Percentiles rank a stretch among this genome's conserved stretches.
Evolutionary conservation across 2,797 vertebrate species (phyloP).

Genomic region (Myioborus melanocephalus): DNA sequence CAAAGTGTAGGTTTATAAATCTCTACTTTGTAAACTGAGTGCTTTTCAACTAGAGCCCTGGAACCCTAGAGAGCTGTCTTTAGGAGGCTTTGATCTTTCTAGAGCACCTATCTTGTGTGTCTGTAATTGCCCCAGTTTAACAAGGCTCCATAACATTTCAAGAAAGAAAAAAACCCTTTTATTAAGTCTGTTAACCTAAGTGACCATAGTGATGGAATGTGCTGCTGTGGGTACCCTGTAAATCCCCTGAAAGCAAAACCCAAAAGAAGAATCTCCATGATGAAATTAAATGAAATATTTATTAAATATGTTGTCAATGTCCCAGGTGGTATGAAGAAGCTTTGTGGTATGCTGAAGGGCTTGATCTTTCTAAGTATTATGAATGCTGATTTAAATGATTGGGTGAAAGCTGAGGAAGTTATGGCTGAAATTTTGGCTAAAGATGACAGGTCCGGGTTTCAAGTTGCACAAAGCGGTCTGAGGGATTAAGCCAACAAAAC

Average conservation of each 20-base stretch:
- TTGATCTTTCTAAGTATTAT: conserved; percentile 79
- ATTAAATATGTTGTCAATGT: conserved; percentile 73
- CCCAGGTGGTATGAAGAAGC: conserved; percentile 77
- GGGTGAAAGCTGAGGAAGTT: conserved; percentile 81
- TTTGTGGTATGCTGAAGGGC: conserved; percentile 78
- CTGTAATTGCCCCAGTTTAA: conserved; percentile 76
- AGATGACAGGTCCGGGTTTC: conserved; percentile 81
- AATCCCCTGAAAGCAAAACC: not conserved
- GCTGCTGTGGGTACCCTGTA: conserved; percentile 36
- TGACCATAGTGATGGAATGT: conserved; percentile 67
- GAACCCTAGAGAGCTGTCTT: conserved; percentile 68
- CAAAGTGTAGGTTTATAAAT: conserved; percentile 44
- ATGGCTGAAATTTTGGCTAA: conserved; percentile 84
- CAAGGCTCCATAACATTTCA: conserved; percentile 65
- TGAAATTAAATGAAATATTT: conserved; percentile 78
- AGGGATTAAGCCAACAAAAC: conserved; percentile 83
- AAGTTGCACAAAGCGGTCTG: conserved; percentile 78
- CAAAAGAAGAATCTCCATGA: conserved; percentile 23
- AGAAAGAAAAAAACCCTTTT: conserved; percentile 42
- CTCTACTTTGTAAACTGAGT: conserved; percentile 68
- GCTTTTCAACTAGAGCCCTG: conserved; percentile 68
- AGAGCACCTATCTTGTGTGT: conserved; percentile 73
- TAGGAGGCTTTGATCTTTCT: conserved; percentile 76
- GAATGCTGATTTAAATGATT: conserved; percentile 77
- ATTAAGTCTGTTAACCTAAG: conserved; percentile 77